These are phyloP conservation scores for Nemapogon koenigi DNA, from an alignment of 2,888 invertebrate species.

Conservation along the genomic window DNA sequence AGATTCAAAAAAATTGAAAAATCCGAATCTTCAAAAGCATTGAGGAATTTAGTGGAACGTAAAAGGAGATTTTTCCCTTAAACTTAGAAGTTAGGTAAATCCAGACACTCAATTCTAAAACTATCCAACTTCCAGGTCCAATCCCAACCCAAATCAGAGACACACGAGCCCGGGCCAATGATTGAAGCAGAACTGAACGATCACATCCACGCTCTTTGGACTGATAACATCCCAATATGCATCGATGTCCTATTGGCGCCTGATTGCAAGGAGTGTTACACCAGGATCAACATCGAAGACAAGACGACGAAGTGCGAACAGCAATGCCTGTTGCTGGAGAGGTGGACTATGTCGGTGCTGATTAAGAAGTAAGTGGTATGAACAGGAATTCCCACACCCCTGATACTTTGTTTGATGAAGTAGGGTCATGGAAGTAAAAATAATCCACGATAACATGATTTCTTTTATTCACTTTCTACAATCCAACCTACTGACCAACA, in stretches of 20 bases:
- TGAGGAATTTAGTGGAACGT: no score
- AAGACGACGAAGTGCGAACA: constrained; percentile 39
- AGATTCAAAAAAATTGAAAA: no score
- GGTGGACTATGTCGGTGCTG: constrained; percentile 79
- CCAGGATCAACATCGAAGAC: constrained; percentile 28
- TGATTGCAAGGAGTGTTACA: constrained; percentile 72
- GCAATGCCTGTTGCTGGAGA: constrained; percentile 74
- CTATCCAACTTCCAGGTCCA: constrained; percentile 3
- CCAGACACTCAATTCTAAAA: not conserved
- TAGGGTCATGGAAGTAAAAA: no score
- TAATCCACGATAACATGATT: no score
- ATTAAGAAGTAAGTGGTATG: constrained; percentile 39
- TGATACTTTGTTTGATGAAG: no score
- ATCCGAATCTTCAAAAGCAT: no score
- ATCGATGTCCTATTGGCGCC: constrained; percentile 80
- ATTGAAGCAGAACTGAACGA: constrained; percentile 40
- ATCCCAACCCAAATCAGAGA: constrained; percentile 22
- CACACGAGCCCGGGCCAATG: constrained; percentile 29
- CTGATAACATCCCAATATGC: constrained; percentile 75
- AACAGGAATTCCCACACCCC: no score
- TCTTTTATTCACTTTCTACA: no score
- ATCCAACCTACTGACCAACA: no score
- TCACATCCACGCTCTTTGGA: constrained; percentile 68
- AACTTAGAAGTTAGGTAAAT: no score
- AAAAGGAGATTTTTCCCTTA: no score